These are phyloP conservation scores for Phoxinus dragarum DNA, from an alignment of 2,797 vertebrate genomes.

Conservation along the genomic window DNA sequence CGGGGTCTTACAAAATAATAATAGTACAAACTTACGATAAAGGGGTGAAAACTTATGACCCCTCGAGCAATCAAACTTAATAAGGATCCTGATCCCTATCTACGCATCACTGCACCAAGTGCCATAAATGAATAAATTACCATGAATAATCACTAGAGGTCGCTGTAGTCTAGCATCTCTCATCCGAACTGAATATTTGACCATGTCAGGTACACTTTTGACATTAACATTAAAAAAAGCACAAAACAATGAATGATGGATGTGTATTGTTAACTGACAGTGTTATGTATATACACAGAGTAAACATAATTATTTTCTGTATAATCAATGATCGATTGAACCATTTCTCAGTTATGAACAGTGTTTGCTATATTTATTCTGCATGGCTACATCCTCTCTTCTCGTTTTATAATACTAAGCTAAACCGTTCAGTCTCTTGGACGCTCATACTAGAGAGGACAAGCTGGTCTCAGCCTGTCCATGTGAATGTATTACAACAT, in stretches of 20 bases:
- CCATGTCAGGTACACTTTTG: background rate
- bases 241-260: background rate
- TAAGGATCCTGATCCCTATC: background rate
- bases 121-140: background rate
- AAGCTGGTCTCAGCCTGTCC: constrained; percentile 73
- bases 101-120: background rate
- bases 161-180: background rate
- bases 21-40: background rate
- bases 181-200: background rate
- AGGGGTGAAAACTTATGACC: background rate
- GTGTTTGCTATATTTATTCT: background rate
- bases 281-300: background rate
- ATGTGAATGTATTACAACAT: constrained; percentile 71
- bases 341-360: background rate
- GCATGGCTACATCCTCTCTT: background rate
- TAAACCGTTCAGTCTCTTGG: background rate
- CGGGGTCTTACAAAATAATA: background rate
- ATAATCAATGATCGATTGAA: background rate
- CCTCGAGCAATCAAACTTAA: background rate
- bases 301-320: background rate
- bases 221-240: background rate
- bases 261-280: background rate
- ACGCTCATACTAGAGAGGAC: background rate
- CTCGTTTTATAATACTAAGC: background rate
- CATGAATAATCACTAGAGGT: constrained; percentile 47